These are phyloP conservation scores for Dioctria linearis DNA, from an alignment of 2,888 invertebrate genomes.

Conservation along the genomic window DNA sequence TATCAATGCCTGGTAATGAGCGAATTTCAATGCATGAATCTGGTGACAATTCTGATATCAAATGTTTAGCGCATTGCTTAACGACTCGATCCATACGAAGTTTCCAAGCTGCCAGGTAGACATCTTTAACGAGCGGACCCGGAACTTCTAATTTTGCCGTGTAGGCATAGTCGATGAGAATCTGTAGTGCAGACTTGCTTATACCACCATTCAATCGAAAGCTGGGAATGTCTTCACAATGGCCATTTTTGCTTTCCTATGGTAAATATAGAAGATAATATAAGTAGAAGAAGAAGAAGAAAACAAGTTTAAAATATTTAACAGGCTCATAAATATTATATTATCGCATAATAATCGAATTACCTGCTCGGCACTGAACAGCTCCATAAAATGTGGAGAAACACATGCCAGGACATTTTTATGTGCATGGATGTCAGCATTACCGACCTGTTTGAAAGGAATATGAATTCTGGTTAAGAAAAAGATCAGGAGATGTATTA, in stretches of 20 bases:
- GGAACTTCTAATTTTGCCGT: conserved; percentile 78
- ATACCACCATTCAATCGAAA: conserved; percentile 78
- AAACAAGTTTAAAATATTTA: not conserved
- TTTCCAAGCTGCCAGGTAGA: conserved; percentile 85
- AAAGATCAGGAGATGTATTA: conserved; percentile 43
- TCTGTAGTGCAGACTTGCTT: conserved; percentile 79
- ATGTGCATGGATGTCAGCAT: conserved; percentile 82
- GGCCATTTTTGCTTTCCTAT: conserved; percentile 68
- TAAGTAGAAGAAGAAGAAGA: conserved; percentile 16
- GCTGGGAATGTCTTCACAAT: conserved; percentile 63
- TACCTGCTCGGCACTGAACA: conserved; percentile 77
- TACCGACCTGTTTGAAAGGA: conserved; percentile 73
- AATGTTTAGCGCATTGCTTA: conserved; percentile 79
- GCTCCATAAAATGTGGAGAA: conserved; percentile 83
- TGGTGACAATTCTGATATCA: conserved; percentile 77
- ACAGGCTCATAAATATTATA: conserved; percentile 1
- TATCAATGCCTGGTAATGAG: conserved; percentile 76
- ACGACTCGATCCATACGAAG: conserved; percentile 84
- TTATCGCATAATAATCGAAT: conserved; percentile 21
- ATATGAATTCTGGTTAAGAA: conserved; percentile 2
- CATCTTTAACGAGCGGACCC: conserved; percentile 76
- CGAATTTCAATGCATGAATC: conserved; percentile 76
- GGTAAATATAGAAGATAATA: too few species aligned
- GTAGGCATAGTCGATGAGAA: conserved; percentile 87
- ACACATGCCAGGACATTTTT: conserved; percentile 85